phyloP scores from a whole-genome alignment of 2,888 invertebrate species.

The Cyaniris semiargus region DNA sequence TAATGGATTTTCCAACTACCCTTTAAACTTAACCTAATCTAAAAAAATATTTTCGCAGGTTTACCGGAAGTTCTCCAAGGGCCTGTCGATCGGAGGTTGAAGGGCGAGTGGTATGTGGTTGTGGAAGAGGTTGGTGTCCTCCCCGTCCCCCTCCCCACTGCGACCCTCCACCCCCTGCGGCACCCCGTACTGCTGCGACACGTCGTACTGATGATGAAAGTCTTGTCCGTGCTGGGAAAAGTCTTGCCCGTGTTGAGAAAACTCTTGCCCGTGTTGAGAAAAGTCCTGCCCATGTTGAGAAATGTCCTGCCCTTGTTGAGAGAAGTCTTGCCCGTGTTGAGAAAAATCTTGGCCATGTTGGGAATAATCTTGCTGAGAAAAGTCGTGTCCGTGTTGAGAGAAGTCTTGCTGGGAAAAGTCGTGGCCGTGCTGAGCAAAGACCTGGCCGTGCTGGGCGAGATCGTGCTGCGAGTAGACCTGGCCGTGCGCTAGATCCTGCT shows the following conservation, averaged over 20 bases:
- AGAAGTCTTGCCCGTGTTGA: slow-evolving; percentile 39
- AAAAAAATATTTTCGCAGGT: neutral
- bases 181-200: slow-evolving; percentile 53
- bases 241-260: slow-evolving; percentile 39
- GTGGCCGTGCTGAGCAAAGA: slow-evolving; percentile 43
- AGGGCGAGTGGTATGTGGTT: slow-evolving; percentile 72
- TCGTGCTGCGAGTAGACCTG: slow-evolving; percentile 44
- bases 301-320: slow-evolving; percentile 43
- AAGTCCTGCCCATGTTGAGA: slow-evolving; percentile 42
- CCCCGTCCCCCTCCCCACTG: slow-evolving; percentile 54
- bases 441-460: slow-evolving; percentile 43
- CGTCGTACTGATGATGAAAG: slow-evolving; percentile 41
- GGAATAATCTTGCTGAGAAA: slow-evolving; percentile 39
- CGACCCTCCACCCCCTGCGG: slow-evolving; percentile 67
- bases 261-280: slow-evolving; percentile 42
- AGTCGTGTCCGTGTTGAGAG: slow-evolving; percentile 41
- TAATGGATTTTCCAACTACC: neutral
- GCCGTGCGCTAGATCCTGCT: slow-evolving; percentile 40
- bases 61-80: slow-evolving; percentile 71
- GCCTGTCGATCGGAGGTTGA: slow-evolving; percentile 70
- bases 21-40: neutral
- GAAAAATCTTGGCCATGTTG: slow-evolving; percentile 42
- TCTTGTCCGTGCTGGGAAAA: slow-evolving; percentile 42
- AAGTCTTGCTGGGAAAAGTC: slow-evolving; percentile 45
- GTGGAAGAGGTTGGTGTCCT: slow-evolving; percentile 57